Evolutionary conservation across 1,140 invertebrate genomes (phyloP), one percentile per base, ranked within the genome.

Genomic region (Lerema accius): DNA sequence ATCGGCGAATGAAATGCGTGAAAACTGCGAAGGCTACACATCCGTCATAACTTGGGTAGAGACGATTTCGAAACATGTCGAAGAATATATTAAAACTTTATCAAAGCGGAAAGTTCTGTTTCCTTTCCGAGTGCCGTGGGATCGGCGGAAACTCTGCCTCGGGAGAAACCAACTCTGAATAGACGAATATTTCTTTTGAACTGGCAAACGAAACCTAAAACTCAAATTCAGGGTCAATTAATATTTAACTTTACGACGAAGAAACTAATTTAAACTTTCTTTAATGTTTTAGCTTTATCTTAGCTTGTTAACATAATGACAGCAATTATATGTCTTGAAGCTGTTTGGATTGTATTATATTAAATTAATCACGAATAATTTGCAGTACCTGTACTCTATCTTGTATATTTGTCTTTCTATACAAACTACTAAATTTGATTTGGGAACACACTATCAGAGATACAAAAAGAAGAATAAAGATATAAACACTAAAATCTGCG

Each of bases 61-160:
- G 76, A 81, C 78, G 83, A 85, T 64, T 84, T 74, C 69, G 63
- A 64, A 83, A 84, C 77, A 85, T 77, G 67, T 76, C 75, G 76
- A 87, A 85, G 86, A 89, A 89, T 89, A 86, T 83, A 86, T 89
- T 89, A 87, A 89, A 89, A 89, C 81, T 89, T 89, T 85, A 80
- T 86, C 83, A 86, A 87, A 89, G 86, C 80, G 72, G 56, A 75
- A 82, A 89, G 75, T 85, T 84, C 78, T 66, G 78, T 86, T 86
- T 81, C 82, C 82, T 82, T 73, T 73, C 64, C 42, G 11, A 46
- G 71, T 73, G 71, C 68, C 74, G 72, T 69, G 72, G 72, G 71
- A 80, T 73, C 70, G 63, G 58, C 32, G 49, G 51, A 55, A 72
- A 65, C 51, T 67, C 63, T 51, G 71, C 60, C 71, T 71, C 67